These are phyloP conservation scores for Galago senegalensis DNA, from an alignment of 2,797 vertebrate species.

Conservation along the genomic window DNA sequence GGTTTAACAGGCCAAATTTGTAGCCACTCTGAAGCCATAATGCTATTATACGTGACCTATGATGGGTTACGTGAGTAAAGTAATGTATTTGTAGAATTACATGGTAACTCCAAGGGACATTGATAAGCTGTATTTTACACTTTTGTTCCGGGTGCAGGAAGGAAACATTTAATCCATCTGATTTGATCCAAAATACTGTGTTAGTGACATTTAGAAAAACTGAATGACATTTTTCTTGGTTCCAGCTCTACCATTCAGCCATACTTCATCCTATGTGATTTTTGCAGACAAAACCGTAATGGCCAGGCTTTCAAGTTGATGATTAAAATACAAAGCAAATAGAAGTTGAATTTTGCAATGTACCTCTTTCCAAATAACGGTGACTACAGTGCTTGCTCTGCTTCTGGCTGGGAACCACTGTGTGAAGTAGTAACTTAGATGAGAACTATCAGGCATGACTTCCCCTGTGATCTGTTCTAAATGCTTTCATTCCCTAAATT, in stretches of 20 bases:
- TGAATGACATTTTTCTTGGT: conserved; percentile 54
- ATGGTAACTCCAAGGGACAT: conserved; percentile 52
- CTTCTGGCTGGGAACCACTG: not conserved
- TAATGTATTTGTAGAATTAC: conserved; percentile 64
- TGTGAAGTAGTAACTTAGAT: not conserved
- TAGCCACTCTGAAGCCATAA: conserved; percentile 19
- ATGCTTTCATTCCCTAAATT: conserved; percentile 22
- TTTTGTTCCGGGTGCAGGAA: conserved; percentile 58
- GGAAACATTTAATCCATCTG: conserved; percentile 46
- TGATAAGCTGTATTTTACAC: conserved; percentile 10
- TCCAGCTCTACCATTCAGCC: conserved; percentile 1
- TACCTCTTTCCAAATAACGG: not conserved
- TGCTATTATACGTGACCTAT: conserved; percentile 46
- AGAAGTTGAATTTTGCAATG: not conserved
- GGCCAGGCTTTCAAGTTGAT: not conserved
- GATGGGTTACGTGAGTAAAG: conserved; percentile 18
- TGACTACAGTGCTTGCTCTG: not conserved
- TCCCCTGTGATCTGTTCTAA: not conserved
- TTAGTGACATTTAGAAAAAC: conserved; percentile 56
- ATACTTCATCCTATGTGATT: not conserved
- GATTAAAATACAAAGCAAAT: not conserved
- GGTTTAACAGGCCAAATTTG: conserved; percentile 49
- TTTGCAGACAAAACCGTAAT: not conserved
- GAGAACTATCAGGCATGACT: not conserved
- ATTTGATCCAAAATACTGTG: conserved; percentile 19